These are phyloP conservation scores for Sylvia borin DNA, from an alignment of 2,797 vertebrate species.

Conservation along the genomic window DNA sequence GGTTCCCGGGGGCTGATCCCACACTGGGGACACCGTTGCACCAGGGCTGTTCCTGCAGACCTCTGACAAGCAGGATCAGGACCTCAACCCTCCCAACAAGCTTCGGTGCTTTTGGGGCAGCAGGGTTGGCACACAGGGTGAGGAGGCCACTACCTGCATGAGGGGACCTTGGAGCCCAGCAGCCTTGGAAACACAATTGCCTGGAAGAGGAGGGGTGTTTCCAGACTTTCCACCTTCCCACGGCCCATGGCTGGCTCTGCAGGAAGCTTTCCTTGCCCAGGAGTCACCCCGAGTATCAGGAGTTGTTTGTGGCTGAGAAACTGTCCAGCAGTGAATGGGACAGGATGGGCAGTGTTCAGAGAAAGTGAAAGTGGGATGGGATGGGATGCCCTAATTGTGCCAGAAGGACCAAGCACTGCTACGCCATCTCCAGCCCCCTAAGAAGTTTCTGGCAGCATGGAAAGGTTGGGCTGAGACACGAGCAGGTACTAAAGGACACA, in stretches of 20 bases:
- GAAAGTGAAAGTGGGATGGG: background rate
- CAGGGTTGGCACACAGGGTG: background rate
- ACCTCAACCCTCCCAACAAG: background rate
- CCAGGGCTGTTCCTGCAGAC: background rate
- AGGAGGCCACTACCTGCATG: background rate
- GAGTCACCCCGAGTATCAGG: accelerated
- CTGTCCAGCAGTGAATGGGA: background rate
- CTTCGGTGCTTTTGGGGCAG: background rate
- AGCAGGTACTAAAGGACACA: background rate
- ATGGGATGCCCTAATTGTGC: background rate
- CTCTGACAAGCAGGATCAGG: background rate
- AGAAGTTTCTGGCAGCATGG: background rate
- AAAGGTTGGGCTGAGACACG: background rate
- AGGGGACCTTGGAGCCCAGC: background rate
- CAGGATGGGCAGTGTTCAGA: background rate
- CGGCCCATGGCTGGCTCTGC: background rate
- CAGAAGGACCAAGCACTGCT: background rate
- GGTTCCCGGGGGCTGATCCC: background rate
- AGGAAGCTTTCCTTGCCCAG: background rate
- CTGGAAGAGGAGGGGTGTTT: background rate
- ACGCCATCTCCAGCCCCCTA: background rate
- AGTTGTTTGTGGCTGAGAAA: background rate
- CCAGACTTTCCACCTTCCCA: background rate
- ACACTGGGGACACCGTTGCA: background rate
- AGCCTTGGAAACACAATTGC: background rate